Conservation (phyloP, 2,888 invertebrate species). For the Hirudinaria manillensis region DNA sequence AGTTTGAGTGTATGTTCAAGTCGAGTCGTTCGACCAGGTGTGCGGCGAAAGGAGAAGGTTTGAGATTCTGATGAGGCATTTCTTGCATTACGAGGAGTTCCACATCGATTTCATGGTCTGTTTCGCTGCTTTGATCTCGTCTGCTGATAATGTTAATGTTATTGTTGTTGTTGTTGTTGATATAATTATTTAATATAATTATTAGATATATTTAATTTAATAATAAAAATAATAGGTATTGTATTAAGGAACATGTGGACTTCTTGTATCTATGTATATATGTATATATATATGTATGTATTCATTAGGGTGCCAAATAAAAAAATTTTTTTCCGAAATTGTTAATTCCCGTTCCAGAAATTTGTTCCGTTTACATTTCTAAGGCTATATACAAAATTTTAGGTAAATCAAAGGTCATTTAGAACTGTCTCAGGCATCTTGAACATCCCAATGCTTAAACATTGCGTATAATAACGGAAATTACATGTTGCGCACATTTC, state of each 20-base stretch:
- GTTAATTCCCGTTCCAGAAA: no score
- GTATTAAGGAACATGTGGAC: background rate
- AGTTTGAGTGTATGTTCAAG: no score
- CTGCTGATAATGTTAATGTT: background rate
- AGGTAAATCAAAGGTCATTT: no score
- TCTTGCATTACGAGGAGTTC: slow-evolving; percentile 89
- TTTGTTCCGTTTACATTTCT: no score
- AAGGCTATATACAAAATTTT: no score
- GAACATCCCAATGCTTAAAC: no score
- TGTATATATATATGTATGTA: background rate
- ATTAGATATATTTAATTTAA: background rate
- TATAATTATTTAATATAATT: background rate
- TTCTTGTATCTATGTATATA: background rate
- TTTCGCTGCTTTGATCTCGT: background rate
- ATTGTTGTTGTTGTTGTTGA: background rate
- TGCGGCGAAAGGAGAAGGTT: slow-evolving; percentile 73
- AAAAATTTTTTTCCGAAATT: no score
- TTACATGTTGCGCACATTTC: no score
- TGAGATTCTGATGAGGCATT: slow-evolving; percentile 94
- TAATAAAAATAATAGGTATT: background rate
- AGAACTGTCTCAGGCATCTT: no score
- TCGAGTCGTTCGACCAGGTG: slow-evolving; percentile 45
- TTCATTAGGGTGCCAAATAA: background rate
- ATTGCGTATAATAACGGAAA: no score
- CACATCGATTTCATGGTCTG: slow-evolving; percentile 94